phyloP scores from a whole-genome alignment of 2,888 invertebrate genomes.

The Nomada lathburiana region DNA sequence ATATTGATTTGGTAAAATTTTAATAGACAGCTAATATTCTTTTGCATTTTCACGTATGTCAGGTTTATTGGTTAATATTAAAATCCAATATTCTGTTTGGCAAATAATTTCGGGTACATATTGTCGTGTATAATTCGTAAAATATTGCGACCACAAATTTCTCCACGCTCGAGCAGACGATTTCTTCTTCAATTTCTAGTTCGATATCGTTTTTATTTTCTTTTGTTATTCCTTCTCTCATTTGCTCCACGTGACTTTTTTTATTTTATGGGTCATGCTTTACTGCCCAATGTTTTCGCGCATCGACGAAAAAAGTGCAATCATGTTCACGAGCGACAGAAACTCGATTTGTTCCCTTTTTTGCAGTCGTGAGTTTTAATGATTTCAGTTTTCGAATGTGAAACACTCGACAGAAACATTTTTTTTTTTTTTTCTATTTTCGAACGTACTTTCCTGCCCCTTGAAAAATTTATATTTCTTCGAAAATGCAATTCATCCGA shows the following conservation, averaged over 20 bases:
- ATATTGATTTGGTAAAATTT: background rate
- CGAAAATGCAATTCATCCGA: too few relatives aligned
- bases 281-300: background rate
- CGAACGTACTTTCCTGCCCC: background rate
- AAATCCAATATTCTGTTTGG: conserved; percentile 5
- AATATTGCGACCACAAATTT: too few relatives aligned
- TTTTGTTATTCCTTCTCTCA: background rate
- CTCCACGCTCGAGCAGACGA: too few relatives aligned
- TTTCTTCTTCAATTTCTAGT: background rate
- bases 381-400: background rate
- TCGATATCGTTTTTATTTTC: background rate
- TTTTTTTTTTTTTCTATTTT: background rate
- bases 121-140: conserved; percentile 1
- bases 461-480: background rate
- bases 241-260: background rate
- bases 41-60: conserved; percentile 10
- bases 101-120: background rate
- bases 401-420: background rate
- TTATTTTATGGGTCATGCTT: background rate
- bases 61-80: conserved; percentile 1
- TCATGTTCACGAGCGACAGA: background rate
- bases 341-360: background rate
- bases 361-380: background rate
- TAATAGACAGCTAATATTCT: background rate
- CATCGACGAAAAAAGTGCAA: background rate